Base-by-base conservation (phyloP, 2,113 vertebrate species). In the Ciconia stormi region DNA sequence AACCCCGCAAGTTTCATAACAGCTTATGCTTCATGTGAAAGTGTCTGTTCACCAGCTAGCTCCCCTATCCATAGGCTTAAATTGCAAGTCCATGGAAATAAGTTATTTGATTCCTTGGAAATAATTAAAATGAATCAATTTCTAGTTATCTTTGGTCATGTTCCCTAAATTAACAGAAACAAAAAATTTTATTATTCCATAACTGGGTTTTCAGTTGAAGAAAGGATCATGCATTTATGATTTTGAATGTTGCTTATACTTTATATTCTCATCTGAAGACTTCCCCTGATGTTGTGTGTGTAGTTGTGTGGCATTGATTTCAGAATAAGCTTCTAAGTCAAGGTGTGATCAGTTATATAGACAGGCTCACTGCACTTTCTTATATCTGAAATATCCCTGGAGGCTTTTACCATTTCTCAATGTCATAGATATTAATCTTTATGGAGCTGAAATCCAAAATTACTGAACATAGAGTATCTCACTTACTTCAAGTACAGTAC, bases 341-440 rank as follows among this genome's bases (percentile, higher is more conserved):
- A 99, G 97, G 96, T 98, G 98, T 97, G 98, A 99, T 99, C 98
- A 96, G 98, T 99, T 99, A 99, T 98, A 97, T 30, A 92, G 98
- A 99, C 98, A 98, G 97, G 95, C 94, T 98, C 97, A 97, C 98
- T 98, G 97, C 97, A 98, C 98, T 98, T 98, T 97, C 98, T 98
- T 98, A 96, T 97, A 97, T 98, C 97, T 91, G 97, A 98, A 98
- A 98, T 98, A 98, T 98, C 98, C 98, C 99, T 98, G 53, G 97
- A 97, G 98, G 98, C 97, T 95, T 96, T 97, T 95, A 96, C 91
- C 97, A 98, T 99, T 98, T 97, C 97, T 99, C 98, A 98, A 3
- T 98, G 98, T 98, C 98, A 98, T 94, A 97, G 97, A 98, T 97
- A 98, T 98, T 98, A 99, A 99, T 98, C 98, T 98, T 98, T 98